These are phyloP conservation scores for Wasmannia auropunctata DNA, from an alignment of 1,140 invertebrate species.

Conservation along the genomic window DNA sequence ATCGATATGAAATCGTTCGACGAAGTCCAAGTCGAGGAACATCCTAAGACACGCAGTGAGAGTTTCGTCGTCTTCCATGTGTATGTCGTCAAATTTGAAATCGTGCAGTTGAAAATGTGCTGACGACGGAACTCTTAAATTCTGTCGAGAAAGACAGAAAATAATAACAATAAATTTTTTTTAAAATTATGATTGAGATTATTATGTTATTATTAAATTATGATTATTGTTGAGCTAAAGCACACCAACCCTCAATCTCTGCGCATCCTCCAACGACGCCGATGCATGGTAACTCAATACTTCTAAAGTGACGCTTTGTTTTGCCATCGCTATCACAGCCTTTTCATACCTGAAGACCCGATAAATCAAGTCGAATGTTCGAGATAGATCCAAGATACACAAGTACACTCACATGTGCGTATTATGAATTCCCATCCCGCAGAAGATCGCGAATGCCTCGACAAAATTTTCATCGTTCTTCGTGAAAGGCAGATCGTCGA, in stretches of 20 bases:
- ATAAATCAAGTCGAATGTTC: neutral
- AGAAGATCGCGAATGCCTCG: conserved; percentile 98
- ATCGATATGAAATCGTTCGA: conserved; percentile 96
- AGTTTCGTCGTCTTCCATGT: conserved; percentile 94
- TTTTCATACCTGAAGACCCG: conserved; percentile 91
- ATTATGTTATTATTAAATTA: no score
- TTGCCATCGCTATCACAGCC: conserved; percentile 96
- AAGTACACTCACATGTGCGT: conserved; percentile 92
- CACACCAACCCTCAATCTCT: conserved; percentile 90
- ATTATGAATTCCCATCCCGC: conserved; percentile 98
- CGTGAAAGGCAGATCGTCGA: conserved; percentile 94
- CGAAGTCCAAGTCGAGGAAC: conserved; percentile 96
- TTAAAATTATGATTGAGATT: no score
- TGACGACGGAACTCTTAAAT: conserved; percentile 92
- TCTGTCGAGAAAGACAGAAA: conserved; percentile 84
- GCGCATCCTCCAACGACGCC: conserved; percentile 94
- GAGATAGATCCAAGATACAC: neutral
- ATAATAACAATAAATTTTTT: no score
- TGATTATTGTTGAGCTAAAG: neutral
- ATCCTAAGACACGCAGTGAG: conserved; percentile 94
- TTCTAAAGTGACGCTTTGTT: conserved; percentile 97
- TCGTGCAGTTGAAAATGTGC: conserved; percentile 93
- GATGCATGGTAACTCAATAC: conserved; percentile 98
- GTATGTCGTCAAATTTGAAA: conserved; percentile 95
- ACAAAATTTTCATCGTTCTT: conserved; percentile 97